Evolutionary conservation across 2,113 vertebrate species (phyloP).

Genomic region (Microcebus griseorufus): DNA sequence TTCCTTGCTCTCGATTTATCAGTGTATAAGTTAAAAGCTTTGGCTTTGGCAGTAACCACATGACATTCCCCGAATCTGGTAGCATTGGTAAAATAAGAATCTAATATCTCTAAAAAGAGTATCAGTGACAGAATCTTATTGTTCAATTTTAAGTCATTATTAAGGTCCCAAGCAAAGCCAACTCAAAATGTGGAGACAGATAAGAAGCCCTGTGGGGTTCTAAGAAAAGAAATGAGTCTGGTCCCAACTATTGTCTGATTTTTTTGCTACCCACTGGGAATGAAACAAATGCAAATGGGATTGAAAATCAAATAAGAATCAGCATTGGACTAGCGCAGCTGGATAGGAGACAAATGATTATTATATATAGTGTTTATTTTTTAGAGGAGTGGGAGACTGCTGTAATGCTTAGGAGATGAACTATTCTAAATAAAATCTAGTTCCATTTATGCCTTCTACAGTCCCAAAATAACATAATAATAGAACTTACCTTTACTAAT

Average conservation of each 20-base stretch:
- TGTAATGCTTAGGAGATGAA: not conserved
- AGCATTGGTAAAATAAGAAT: constrained; percentile 32
- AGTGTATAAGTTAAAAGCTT: not conserved
- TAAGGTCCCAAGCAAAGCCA: not conserved
- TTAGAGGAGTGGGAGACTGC: not conserved
- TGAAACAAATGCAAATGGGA: not conserved
- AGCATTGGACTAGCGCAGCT: not conserved
- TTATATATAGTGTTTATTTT: not conserved
- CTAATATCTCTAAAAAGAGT: not conserved
- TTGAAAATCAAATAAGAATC: constrained; percentile 1
- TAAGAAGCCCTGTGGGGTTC: not conserved
- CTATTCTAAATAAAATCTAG: not conserved
- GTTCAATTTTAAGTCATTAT: constrained; percentile 42
- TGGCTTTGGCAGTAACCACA: not conserved
- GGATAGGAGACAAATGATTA: not conserved
- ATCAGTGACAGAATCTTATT: not conserved
- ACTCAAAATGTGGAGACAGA: not conserved
- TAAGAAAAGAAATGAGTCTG: not conserved
- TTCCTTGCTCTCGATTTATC: not conserved
- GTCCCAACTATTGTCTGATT: not conserved
- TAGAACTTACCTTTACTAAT: not conserved
- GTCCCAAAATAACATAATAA: not conserved
- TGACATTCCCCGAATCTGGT: not conserved
- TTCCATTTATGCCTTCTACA: not conserved
- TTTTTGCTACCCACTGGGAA: not conserved